Evolutionary conservation across 2,113 vertebrate genomes (phyloP).

Genomic region (Epinephelus cyanopodus): DNA sequence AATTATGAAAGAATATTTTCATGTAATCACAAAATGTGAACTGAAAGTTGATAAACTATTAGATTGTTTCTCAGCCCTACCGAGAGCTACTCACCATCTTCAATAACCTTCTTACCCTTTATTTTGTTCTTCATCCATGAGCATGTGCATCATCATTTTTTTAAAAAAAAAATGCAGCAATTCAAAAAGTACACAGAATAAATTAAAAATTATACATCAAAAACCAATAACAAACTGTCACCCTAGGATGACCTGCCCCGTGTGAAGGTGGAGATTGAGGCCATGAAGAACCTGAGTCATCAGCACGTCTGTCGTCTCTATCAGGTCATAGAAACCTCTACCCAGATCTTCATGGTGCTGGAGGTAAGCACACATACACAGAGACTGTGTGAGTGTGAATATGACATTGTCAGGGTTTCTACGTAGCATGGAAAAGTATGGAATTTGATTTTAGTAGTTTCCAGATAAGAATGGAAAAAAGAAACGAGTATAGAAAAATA

Average conservation of each 20-base stretch:
- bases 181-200: not conserved
- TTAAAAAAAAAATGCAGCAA: not conserved
- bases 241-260: constrained; percentile 92
- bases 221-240: not conserved
- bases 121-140: not conserved
- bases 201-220: not conserved
- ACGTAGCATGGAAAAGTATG: no score
- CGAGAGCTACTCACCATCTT: not conserved
- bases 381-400: not conserved
- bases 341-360: constrained; percentile 94
- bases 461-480: no score
- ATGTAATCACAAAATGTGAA: not conserved
- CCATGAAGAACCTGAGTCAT: constrained; percentile 94
- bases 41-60: not conserved
- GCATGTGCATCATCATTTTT: no score
- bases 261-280: constrained; percentile 94
- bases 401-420: no score
- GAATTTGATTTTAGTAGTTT: no score
- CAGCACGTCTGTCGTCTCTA: constrained; percentile 95
- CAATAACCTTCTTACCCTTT: not conserved
- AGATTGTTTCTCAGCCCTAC: not conserved
- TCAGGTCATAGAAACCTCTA: constrained; percentile 93
- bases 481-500: no score
- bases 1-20: no score
- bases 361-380: constrained; percentile 84